These are phyloP conservation scores for Phalacrocorax aristotelis DNA, from an alignment of 2,113 vertebrate genomes.

Conservation along the genomic window DNA sequence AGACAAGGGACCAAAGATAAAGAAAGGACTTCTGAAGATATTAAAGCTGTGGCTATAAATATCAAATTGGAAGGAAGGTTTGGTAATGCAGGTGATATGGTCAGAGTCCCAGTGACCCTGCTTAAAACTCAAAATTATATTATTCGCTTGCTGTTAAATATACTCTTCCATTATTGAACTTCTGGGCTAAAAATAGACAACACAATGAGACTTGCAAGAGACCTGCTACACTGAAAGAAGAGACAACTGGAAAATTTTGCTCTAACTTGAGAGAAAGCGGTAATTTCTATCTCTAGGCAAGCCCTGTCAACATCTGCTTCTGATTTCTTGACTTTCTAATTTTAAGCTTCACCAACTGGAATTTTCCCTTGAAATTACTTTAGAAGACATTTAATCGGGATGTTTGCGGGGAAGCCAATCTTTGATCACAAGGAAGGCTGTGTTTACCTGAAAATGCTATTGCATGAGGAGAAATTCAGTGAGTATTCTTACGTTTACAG, in stretches of 20 bases:
- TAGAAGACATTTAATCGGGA: background rate
- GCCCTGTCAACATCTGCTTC: background rate
- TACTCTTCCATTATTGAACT: background rate
- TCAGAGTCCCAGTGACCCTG: background rate
- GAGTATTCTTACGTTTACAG: background rate
- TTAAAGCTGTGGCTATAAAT: background rate
- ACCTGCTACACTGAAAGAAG: background rate
- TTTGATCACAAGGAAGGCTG: background rate
- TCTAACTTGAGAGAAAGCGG: background rate
- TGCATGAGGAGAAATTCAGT: background rate
- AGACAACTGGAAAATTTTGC: background rate
- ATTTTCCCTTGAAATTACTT: background rate
- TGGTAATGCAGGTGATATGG: background rate
- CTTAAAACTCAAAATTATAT: background rate
- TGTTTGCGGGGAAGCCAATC: background rate
- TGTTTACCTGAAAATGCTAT: background rate
- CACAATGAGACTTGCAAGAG: background rate
- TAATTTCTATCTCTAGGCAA: background rate
- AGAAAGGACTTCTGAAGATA: background rate
- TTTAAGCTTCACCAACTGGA: background rate
- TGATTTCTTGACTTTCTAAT: background rate
- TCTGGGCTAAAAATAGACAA: background rate
- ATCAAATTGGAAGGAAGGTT: background rate
- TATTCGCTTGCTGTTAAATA: background rate
- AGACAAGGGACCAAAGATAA: background rate